Evolutionary conservation across 1,140 invertebrate genomes (phyloP).

Genomic region (Neodiprion fabricii): DNA sequence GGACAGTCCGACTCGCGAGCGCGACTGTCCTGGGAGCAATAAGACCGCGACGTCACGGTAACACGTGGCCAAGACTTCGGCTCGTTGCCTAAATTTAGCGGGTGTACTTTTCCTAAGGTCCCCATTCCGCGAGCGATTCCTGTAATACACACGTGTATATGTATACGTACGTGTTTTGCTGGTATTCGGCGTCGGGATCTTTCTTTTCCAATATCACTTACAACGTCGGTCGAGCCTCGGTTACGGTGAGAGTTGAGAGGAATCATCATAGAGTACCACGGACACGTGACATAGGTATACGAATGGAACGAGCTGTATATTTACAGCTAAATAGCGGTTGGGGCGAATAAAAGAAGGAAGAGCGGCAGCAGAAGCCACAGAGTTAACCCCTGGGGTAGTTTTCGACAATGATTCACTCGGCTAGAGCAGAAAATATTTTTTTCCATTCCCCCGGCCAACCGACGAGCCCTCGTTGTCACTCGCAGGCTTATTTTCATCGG

Average conservation of each 20-base stretch:
- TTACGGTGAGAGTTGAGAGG: no score
- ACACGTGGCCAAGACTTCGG: no score
- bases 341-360: not conserved
- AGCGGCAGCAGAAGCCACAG: not conserved
- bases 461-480: constrained; percentile 1
- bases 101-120: not conserved
- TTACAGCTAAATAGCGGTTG: not conserved
- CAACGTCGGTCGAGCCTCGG: no score
- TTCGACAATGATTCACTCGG: constrained; percentile 5
- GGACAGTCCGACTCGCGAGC: not conserved
- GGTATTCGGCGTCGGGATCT: no score
- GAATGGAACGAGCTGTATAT: not conserved
- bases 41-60: no score
- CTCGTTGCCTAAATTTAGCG: not conserved
- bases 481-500: constrained; percentile 5
- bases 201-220: no score
- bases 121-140: not conserved
- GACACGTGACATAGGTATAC: no score
- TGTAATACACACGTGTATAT: not conserved
- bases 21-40: not conserved
- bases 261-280: no score
- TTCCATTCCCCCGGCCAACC: not conserved
- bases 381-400: constrained; percentile 4
- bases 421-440: constrained; percentile 3
- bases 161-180: no score